phyloP scores from a whole-genome alignment of 2,888 invertebrate genomes.

The Plagodis pulveraria region DNA sequence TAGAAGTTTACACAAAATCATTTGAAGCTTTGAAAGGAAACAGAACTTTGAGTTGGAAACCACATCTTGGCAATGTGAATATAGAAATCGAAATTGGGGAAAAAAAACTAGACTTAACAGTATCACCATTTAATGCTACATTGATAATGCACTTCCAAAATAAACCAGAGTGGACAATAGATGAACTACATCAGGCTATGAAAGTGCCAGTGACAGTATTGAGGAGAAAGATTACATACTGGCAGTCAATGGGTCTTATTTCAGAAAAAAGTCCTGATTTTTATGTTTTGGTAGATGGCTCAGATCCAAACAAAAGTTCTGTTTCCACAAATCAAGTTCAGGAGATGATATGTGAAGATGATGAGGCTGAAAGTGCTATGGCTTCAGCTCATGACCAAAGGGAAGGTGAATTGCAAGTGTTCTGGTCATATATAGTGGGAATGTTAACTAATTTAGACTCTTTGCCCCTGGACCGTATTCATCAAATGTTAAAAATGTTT shows the following conservation, averaged over 20 bases:
- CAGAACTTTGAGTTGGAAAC: conserved; percentile 96
- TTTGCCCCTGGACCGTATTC: conserved; percentile 95
- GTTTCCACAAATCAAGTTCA: conserved; percentile 82
- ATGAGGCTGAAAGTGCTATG: conserved; percentile 97
- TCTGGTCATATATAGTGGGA: conserved; percentile 98
- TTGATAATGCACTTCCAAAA: conserved; percentile 97
- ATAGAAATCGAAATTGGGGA: conserved; percentile 95
- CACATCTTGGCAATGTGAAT: conserved; percentile 95
- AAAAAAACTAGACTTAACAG: conserved; percentile 91
- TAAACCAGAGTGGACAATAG: conserved; percentile 93
- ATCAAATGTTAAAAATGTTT: conserved; percentile 98
- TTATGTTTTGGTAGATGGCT: conserved; percentile 89
- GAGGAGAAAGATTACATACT: conserved; percentile 94
- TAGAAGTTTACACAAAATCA: conserved; percentile 94
- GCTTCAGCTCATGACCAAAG: conserved; percentile 97
- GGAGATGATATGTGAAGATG: conserved; percentile 93
- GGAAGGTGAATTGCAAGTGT: conserved; percentile 96
- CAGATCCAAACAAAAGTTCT: conserved; percentile 81
- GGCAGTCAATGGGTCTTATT: conserved; percentile 97
- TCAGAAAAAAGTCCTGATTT: conserved; percentile 90
- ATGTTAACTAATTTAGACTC: conserved; percentile 98
- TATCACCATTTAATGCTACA: conserved; percentile 97
- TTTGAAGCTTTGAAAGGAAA: conserved; percentile 97
- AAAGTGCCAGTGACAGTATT: conserved; percentile 94
- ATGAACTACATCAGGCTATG: conserved; percentile 93